Base-by-base conservation (phyloP, 2,888 invertebrate species). In the Azorinus chamasolen region DNA sequence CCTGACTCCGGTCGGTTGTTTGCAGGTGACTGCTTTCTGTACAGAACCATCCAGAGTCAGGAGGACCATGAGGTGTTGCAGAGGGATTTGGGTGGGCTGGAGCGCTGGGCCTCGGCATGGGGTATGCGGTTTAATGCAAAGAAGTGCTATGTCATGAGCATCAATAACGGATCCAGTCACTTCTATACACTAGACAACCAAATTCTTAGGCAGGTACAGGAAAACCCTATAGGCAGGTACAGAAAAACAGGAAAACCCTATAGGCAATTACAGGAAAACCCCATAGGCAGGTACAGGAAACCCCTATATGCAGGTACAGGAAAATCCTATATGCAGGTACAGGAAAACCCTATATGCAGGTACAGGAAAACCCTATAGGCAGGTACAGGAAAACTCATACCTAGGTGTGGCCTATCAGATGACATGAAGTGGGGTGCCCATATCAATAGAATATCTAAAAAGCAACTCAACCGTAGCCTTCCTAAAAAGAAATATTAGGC, bases 401-500 rank as follows among this genome's bases (percentile, higher is more conserved):
- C 63, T 77, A 22, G 70, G 77, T 0, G 50, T 80, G 0, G 25
- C 51, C 62, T 73, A 20, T 77, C 77, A 5, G 55, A 69, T 0
- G 71, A 77, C 58, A 48, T 78, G 10, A 74, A 66, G 46, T 81
- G 73, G 66, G 41, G n/a, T n/a, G 59, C 16, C 12, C 74, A 71
- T 51, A 75, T 75, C 16, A 46, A 0, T 27, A 71, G 63, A 16
- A 71, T 74, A n/a, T 27, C 50, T 1, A 71, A 57, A 4, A 78
- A 78, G 46, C 22, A 74, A 46, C 51, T 65, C 55, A n/a, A 78
- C 57, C 18, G 41, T 78, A 1, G 63, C 74, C 18, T 81, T 78
- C 25, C 58, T 75, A 10, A 24, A 54, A n/a, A 39, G 74, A 22
- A 81, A 78, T 43, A 41, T 78, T 12, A 24, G 43, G 5, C 54